Base-by-base conservation (phyloP, 1,140 invertebrate species). In the Cyclargus thomasi region DNA sequence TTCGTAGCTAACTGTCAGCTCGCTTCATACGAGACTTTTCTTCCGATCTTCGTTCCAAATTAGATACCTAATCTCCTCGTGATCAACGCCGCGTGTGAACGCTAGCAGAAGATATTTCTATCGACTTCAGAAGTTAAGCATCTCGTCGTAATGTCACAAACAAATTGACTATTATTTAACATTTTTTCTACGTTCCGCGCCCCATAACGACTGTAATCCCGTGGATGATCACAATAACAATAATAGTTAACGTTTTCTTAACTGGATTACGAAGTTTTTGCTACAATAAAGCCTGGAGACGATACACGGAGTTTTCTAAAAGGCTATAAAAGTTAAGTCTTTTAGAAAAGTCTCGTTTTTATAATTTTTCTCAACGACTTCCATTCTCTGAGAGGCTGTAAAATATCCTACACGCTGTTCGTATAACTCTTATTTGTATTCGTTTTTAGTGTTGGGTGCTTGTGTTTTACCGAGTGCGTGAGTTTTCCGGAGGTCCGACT, bases 231-330 rank as follows among this genome's bases (percentile, higher is more conserved):
- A 65, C 67, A 64, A 70, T 70, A 73, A 73, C 68, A 73, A 71
- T 73, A 70, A 75, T 72, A 73, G 74, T 70, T 70, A 69, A 70
- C 59, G 72, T 75, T 71, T 71, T 35, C 70, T 57, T 71, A 70
- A 72, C 68, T 70, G 70, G 69, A 72, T 70, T 68, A 74, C 53
- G 63, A 70, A 65, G 68, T 20, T 71, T 72, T 70, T 65, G 69
- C 70, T 70, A 65, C 65, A 64, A 68, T 69, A 59, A 22, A 55
- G 65, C 47, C 17, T 18, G 53, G 53, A 18, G 53, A 55, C 18
- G 18, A 1, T 17, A 20, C 53, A 53, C 53, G 53, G 53, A 55
- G 4, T 20, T 55, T 55, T 55, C 53, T 55, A 17, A 55, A 55
- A 55, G 53, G 18, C 53, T 55, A 55, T 55, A 55, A 55, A 55